These are phyloP conservation scores for Archocentrus centrarchus DNA, from an alignment of 2,113 vertebrate species.

Conservation along the genomic window DNA sequence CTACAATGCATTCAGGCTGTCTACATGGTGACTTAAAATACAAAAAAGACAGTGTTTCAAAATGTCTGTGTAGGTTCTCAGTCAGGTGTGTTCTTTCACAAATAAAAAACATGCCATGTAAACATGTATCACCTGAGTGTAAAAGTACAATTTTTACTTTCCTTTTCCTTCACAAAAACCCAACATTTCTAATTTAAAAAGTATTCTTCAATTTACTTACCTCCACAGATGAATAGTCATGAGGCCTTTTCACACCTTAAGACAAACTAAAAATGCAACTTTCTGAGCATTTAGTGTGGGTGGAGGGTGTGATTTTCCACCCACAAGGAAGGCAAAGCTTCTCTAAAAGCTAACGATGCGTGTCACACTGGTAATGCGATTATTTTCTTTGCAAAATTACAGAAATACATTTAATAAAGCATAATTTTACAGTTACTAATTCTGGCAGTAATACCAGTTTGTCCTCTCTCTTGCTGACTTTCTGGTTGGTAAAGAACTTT, in stretches of 20 bases:
- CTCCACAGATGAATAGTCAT: not conserved
- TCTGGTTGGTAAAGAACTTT: not conserved
- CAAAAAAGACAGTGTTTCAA: no score
- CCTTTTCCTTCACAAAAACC: not conserved
- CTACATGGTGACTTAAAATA: no score
- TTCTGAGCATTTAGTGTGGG: not conserved
- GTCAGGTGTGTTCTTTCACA: no score
- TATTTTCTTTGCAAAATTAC: not conserved
- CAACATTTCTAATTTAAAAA: not conserved
- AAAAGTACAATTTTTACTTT: not conserved
- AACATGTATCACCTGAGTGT: no score
- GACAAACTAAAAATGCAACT: not conserved
- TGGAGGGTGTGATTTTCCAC: not conserved
- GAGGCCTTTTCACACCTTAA: not conserved
- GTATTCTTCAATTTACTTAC: slow-evolving; percentile 17
- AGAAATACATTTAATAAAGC: not conserved
- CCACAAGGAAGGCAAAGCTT: not conserved
- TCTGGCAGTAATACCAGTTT: not conserved
- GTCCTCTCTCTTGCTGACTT: not conserved
- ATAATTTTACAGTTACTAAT: not conserved
- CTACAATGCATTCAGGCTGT: no score
- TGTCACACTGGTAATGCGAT: not conserved
- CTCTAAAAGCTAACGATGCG: not conserved
- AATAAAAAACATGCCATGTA: no score
- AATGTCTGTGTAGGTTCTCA: no score